Evolutionary conservation across 53 echinoderm and acorn worm genomes (phyloP).

Genomic region (Echinarachnius parma): DNA sequence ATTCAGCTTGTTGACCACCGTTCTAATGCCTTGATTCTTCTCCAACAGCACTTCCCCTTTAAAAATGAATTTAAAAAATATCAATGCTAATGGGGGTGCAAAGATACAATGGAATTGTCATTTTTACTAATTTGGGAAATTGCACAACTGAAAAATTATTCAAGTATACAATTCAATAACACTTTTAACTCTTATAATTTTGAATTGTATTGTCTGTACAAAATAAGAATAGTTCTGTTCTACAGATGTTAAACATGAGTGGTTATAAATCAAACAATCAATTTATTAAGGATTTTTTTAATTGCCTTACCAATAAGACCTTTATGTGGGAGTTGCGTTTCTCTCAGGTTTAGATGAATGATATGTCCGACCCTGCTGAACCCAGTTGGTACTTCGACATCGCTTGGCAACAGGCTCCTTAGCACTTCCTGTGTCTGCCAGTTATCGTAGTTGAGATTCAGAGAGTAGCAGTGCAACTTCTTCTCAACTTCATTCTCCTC

Average conservation of each 20-base stretch:
- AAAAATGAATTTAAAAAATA: neutral
- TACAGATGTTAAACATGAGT: too few species aligned
- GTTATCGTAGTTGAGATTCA: slow-evolving; percentile 68
- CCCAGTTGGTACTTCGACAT: slow-evolving; percentile 70
- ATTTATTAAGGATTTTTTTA: too few species aligned
- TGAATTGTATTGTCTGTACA: too few species aligned
- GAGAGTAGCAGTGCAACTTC: slow-evolving; percentile 54
- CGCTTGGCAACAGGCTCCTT: slow-evolving; percentile 60
- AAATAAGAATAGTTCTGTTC: too few species aligned
- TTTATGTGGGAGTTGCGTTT: slow-evolving; percentile 72
- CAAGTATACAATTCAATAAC: too few species aligned
- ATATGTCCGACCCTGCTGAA: slow-evolving; percentile 95
- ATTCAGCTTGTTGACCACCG: slow-evolving; percentile 86
- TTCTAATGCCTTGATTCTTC: slow-evolving; percentile 79
- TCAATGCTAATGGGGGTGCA: neutral
- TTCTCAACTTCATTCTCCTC: slow-evolving; percentile 52
- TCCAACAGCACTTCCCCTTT: slow-evolving; percentile 86
- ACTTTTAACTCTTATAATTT: too few species aligned
- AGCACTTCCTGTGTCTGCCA: slow-evolving; percentile 76
- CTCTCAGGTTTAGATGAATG: slow-evolving; percentile 81
- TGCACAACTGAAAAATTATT: too few species aligned
- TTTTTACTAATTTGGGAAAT: too few species aligned
- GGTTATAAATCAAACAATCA: too few species aligned
- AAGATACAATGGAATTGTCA: neutral
- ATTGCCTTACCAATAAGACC: slow-evolving; percentile 71